Evolutionary conservation across 92 coral and sea anemone species (phyloP).

Genomic region (Epizoanthus scotinus): DNA sequence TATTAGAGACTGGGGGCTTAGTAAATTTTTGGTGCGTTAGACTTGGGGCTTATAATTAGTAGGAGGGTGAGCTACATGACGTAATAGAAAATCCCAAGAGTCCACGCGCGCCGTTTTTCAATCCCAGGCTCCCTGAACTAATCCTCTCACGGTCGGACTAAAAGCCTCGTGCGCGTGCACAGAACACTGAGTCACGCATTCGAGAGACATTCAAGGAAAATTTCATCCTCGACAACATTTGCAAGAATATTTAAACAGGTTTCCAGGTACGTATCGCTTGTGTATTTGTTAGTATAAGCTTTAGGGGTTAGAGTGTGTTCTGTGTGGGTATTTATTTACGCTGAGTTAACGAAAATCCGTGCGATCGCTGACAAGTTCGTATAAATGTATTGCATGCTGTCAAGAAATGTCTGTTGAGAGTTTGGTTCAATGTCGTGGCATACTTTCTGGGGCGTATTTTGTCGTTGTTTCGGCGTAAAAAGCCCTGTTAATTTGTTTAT

Average conservation of each 20-base stretch:
- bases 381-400: no score
- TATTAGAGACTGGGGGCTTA: no score
- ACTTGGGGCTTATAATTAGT: no score
- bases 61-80: no score
- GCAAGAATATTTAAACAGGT: constrained; percentile 42
- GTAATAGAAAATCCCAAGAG: neutral
- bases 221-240: neutral
- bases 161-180: constrained; percentile 38
- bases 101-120: neutral
- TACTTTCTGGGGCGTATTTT: no score
- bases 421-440: no score
- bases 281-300: neutral
- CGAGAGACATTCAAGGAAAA: constrained; percentile 16
- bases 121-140: constrained; percentile 6
- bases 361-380: neutral
- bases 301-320: neutral
- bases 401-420: neutral
- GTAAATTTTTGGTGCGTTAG: no score
- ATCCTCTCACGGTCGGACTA: neutral
- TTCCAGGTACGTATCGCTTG: constrained; percentile 14
- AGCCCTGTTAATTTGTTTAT: no score
- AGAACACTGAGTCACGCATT: constrained; percentile 36
- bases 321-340: neutral
- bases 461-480: no score
- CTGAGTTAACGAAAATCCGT: no score